phyloP scores from a whole-genome alignment of 2,113 vertebrate species.

The Oenanthe oenanthe region DNA sequence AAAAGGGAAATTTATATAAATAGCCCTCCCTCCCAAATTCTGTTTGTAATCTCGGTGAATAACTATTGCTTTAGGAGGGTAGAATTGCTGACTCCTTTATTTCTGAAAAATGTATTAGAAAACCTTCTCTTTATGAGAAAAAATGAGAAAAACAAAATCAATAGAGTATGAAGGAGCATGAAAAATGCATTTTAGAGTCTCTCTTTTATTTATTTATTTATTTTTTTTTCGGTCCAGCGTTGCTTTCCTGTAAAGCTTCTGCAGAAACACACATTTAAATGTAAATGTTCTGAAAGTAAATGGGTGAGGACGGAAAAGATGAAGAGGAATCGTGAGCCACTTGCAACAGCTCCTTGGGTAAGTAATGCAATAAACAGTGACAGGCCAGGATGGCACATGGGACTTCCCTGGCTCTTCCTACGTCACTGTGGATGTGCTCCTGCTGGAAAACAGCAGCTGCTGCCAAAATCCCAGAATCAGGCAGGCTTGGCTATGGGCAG shows the following conservation, averaged over 20 bases:
- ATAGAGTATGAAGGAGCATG: constrained; percentile 77
- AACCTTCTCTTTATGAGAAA: constrained; percentile 72
- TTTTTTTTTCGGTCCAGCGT: background rate
- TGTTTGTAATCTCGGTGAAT: constrained; percentile 59
- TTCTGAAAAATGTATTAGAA: constrained; percentile 61
- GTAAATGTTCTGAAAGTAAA: constrained; percentile 64
- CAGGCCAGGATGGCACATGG: background rate
- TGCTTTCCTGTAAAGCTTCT: constrained; percentile 69
- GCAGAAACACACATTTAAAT: constrained; percentile 67
- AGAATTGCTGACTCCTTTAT: constrained; percentile 60
- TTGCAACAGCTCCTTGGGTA: background rate
- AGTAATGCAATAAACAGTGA: background rate
- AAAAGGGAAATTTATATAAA: constrained; percentile 49
- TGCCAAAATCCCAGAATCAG: too few relatives aligned
- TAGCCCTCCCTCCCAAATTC: constrained; percentile 29
- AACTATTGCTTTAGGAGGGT: constrained; percentile 51
- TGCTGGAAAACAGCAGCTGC: background rate
- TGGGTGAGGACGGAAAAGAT: constrained; percentile 1
- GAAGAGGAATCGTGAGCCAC: background rate
- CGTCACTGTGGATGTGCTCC: background rate
- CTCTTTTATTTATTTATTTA: background rate
- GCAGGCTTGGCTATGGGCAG: too few relatives aligned
- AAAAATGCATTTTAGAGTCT: constrained; percentile 77
- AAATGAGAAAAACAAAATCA: constrained; percentile 74
- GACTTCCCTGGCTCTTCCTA: background rate